phyloP scores from a whole-genome alignment of 23 tunicate species.

The Ciona savignyi region DNA sequence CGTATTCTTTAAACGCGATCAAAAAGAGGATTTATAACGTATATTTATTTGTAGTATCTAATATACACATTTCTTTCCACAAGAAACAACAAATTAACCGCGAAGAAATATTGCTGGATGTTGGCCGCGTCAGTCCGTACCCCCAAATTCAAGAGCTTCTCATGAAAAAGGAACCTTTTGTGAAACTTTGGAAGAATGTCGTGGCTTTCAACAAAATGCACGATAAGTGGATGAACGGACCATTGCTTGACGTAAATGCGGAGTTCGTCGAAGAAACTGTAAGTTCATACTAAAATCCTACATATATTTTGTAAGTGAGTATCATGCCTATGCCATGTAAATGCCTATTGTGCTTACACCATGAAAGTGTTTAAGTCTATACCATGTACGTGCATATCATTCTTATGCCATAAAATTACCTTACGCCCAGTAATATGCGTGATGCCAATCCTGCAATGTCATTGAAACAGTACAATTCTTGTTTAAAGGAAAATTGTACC shows the following conservation, averaged over 20 bases:
- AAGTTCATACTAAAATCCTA: slow-evolving; percentile 14
- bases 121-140: slow-evolving; percentile 76
- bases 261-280: slow-evolving; percentile 78
- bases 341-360: too few species aligned
- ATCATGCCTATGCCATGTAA: too few species aligned
- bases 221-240: slow-evolving; percentile 87
- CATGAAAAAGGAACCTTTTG: slow-evolving; percentile 71
- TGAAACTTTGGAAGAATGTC: slow-evolving; percentile 59
- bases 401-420: too few species aligned
- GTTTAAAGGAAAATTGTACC: too few species aligned
- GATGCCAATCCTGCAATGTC: too few species aligned
- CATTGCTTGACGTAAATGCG: slow-evolving; percentile 69
- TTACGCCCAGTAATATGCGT: too few species aligned
- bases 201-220: slow-evolving; percentile 39
- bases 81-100: slow-evolving; percentile 83
- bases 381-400: too few species aligned
- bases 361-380: too few species aligned
- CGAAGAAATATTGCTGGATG: slow-evolving; percentile 65
- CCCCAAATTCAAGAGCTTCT: slow-evolving; percentile 74
- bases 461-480: too few species aligned
- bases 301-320: too few species aligned
- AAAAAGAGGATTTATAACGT: background rate
- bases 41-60: background rate
- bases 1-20: too few species aligned
- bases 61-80: background rate